Evolutionary conservation across 2,113 vertebrate species (phyloP).

Genomic region (Calypte anna): DNA sequence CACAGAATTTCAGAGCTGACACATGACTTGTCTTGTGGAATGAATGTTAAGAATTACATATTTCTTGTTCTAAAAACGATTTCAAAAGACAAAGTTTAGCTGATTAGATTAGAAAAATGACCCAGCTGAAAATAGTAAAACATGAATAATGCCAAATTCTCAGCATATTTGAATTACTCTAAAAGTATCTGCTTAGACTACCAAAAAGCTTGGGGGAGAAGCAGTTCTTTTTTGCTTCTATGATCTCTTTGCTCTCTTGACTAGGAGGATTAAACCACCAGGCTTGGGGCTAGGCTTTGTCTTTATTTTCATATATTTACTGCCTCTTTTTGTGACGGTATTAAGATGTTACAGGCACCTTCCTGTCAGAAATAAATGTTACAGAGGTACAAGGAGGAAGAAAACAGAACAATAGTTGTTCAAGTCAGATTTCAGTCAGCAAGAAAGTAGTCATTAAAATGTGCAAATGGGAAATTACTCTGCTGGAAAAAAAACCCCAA

Average conservation of each 20-base stretch:
- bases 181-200: neutral
- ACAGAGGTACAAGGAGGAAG: neutral
- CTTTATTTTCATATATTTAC: neutral
- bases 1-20: neutral
- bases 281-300: neutral
- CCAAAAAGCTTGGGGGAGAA: neutral
- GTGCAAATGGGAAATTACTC: neutral
- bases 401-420: neutral
- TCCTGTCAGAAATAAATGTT: neutral
- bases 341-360: neutral
- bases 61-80: neutral
- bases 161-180: neutral
- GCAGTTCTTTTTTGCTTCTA: neutral
- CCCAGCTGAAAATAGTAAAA: slow-evolving; percentile 3
- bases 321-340: neutral
- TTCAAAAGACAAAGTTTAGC: slow-evolving; percentile 11
- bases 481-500: neutral
- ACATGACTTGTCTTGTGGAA: neutral
- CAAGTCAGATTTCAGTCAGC: neutral
- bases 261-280: neutral
- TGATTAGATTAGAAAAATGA: slow-evolving; percentile 20
- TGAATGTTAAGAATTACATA: neutral
- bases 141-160: neutral
- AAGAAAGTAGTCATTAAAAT: neutral
- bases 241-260: neutral